These are phyloP conservation scores for Eulemur rufifrons DNA, from an alignment of 2,113 vertebrate species.

Conservation along the genomic window DNA sequence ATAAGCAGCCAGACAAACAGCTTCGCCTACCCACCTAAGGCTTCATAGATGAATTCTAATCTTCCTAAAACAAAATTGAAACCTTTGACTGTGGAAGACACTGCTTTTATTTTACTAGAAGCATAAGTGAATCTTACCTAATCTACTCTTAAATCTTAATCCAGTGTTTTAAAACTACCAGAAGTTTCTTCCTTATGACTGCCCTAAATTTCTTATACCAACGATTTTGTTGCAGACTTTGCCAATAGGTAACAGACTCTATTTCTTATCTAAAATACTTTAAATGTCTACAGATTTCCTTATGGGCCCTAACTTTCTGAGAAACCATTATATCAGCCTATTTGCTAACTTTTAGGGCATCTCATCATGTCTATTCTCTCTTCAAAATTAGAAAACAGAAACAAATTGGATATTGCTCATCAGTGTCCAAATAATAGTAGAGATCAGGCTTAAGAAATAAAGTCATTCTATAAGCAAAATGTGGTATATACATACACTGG, in stretches of 20 bases:
- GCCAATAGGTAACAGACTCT: background rate
- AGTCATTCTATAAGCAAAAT: background rate
- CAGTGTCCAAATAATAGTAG: background rate
- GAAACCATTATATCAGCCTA: background rate
- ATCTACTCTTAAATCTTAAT: conserved; percentile 44
- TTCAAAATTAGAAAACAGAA: background rate
- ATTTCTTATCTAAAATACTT: conserved; percentile 42
- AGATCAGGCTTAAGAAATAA: background rate
- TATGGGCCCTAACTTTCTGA: background rate
- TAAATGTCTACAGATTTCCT: background rate
- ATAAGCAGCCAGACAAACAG: background rate
- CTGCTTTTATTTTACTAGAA: conserved; percentile 14
- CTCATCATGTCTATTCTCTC: background rate
- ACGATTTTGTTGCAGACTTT: background rate
- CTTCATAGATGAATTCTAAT: background rate
- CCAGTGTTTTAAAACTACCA: background rate
- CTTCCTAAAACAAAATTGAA: conserved; percentile 44
- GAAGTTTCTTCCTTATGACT: background rate
- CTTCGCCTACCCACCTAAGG: background rate
- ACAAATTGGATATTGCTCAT: background rate
- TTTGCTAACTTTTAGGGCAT: background rate
- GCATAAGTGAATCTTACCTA: background rate
- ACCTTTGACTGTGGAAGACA: background rate
- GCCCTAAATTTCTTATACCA: background rate
- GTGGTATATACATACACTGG: background rate